Evolutionary conservation across 1,140 invertebrate genomes (phyloP), one percentile per base, ranked within the genome.

Genomic region (Sipha flava): DNA sequence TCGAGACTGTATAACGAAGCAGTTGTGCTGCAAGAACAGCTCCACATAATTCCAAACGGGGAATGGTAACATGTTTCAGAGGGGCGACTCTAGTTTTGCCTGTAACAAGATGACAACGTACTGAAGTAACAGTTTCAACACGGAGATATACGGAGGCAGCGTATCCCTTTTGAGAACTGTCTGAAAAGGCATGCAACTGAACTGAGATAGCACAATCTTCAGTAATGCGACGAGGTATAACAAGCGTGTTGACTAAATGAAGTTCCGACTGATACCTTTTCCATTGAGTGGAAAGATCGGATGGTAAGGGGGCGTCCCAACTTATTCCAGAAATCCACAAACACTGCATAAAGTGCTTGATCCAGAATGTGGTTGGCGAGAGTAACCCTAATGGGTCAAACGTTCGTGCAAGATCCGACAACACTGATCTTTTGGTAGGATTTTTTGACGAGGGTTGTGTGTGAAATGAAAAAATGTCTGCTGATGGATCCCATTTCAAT

Each of bases 31-130:
- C 81, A 10, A 87, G 23, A 29, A 85, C 43, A 0, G 86, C 85
- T 9, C 83, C 87, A 43, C 82, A 85, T 0, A 87, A 81, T 81
- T 88, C 87, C n/a, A 87, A 68, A 34, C 85, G n/a, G 12, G 86
- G 84, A 79, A 86, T 82, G 9, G 86, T 80, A n/a, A 83, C 68
- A 14, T 80, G 80, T 83, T 86, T 85, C 0, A 86, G 29, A 9
- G 87, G 86, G 10, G 86, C 83, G 3, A 87, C 85, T 81, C 83
- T 83, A 10, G 82, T 80, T 81, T 87, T 87, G 0, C 85, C 70
- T 34, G 31, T 73, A 16, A 87, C 5, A 7, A 79, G 34, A 1
- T 62, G 75, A 62, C 29, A 54, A 49, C 7, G 23, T 16, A 79
- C 49, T 5, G 26, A 29, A 2, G 49, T 23, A 7, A 34, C 2